Conservation (phyloP, 2,888 invertebrate genomes). For the Mesorhabditis belari region DNA sequence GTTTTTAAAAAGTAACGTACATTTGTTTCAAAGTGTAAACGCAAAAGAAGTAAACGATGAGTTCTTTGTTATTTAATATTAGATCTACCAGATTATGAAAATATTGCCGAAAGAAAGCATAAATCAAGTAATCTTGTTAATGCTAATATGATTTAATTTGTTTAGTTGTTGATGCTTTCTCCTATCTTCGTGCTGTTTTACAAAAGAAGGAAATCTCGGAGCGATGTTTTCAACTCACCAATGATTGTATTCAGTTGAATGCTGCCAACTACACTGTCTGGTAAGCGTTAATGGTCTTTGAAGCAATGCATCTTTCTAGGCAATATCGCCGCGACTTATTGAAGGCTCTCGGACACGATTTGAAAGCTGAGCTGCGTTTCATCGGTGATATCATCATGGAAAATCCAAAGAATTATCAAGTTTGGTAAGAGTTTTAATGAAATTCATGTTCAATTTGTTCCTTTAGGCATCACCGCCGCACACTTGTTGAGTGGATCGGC, state of each 20-base stretch:
- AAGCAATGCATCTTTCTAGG: too few relatives aligned
- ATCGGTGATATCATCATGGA: conserved; percentile 66
- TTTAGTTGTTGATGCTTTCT: conserved; percentile 84
- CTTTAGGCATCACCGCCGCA: conserved; percentile 79
- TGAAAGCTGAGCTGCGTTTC: conserved; percentile 73
- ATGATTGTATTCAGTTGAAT: conserved; percentile 83
- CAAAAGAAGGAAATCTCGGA: conserved; percentile 78
- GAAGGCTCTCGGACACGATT: conserved; percentile 71
- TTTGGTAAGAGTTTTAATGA: conserved; percentile 59
- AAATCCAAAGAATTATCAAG: conserved; percentile 94
- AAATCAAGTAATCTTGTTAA: too few relatives aligned
- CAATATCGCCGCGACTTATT: conserved; percentile 74
- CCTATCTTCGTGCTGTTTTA: conserved; percentile 87
- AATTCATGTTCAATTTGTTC: neutral
- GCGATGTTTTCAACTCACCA: conserved; percentile 76
- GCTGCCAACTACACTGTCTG: conserved; percentile 98
- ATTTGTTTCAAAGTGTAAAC: too few relatives aligned
- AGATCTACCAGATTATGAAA: too few relatives aligned
- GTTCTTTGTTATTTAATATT: too few relatives aligned
- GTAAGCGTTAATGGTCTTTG: too few relatives aligned
- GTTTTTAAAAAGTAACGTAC: too few relatives aligned
- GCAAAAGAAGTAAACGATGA: too few relatives aligned
- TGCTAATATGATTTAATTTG: neutral
- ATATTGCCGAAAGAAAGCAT: too few relatives aligned
- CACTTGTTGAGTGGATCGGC: conserved; percentile 77